Percentiles rank a stretch among this genome's conserved stretches.
These are phyloP conservation scores for Prionailurus viverrinus DNA, from an alignment of 2,113 vertebrate genomes.

Conservation along the genomic window DNA sequence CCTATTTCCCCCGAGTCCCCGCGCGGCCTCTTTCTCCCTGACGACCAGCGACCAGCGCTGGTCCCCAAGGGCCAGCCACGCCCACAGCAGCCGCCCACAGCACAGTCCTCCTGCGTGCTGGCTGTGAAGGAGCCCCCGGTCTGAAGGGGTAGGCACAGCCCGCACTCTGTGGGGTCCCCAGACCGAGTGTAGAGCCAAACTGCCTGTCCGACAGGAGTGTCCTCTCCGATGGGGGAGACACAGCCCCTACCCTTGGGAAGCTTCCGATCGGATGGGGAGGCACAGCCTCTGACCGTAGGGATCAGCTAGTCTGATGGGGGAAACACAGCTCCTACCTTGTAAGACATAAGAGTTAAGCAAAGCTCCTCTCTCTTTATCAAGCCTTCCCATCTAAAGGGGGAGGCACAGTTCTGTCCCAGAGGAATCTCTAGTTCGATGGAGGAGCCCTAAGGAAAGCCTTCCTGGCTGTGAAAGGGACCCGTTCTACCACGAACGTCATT, in stretches of 20 bases:
- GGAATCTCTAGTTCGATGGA: neutral
- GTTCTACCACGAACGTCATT: accelerated
- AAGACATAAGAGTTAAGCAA: too few species aligned
- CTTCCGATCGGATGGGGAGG: neutral
- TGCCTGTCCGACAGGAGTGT: neutral
- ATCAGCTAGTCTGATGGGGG: neutral
- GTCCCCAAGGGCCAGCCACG: neutral
- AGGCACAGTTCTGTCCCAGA: neutral
- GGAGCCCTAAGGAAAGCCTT: neutral
- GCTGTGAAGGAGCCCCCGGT: neutral
- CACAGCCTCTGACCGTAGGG: too few species aligned
- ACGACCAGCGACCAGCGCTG: neutral
- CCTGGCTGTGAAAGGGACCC: accelerated
- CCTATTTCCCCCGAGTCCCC: neutral
- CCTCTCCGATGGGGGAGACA: neutral
- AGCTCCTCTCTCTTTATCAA: neutral
- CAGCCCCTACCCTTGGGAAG: neutral
- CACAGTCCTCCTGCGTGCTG: neutral
- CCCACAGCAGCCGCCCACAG: too few species aligned
- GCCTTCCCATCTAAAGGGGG: neutral
- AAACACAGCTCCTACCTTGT: too few species aligned
- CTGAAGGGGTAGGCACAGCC: neutral
- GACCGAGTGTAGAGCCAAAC: neutral
- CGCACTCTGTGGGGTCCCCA: neutral
- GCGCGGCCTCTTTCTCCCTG: neutral